Evolutionary conservation across 2,113 vertebrate species (phyloP), one percentile per base, ranked within the genome.

Genomic region (Hepsetus odoe): DNA sequence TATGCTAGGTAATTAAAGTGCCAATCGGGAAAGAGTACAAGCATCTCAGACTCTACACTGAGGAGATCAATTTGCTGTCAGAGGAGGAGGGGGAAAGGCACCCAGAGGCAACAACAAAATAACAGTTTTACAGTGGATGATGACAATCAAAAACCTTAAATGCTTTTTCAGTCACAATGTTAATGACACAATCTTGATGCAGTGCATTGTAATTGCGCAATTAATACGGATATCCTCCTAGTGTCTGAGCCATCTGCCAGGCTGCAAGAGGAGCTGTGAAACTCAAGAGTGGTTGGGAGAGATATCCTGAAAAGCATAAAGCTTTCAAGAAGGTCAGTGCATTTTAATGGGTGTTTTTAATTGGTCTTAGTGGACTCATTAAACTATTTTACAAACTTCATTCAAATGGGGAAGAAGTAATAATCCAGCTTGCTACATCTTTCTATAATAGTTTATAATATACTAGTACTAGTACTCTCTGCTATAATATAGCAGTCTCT

Each of bases 151-250:
- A 89, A 87, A 71, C 85, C 85, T 88, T 91, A 91, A 92, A 92
- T 89, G 90, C 89, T 91, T 92, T 90, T 92, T 89, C 90, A 90
- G 91, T 92, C 88, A 88, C 89, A 85, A 83, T 79, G 84, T 88
- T 91, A 91, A 92, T 89, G 89, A 92, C 86, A 86, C 90, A 87
- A 91, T 90, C 87, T 89, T 88, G 90, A 90, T 89, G 88, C 87
- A 88, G 86, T 88, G 89, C 81, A 88, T 91, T 89, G 88, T 91
- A 90, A 92, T 90, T 88, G 89, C 40, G 85, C 83, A 86, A 92
- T 92, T 90, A 92, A 91, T 92, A 91, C 91, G 91, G 87, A 91
- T 87, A 85, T 84, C 85, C 86, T 82, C 86, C 71, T 86, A 87
- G 87, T 85, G 76, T 72, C 80, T 80, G 86, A 88, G 85, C 90